Evolutionary conservation across 2,113 vertebrate species (phyloP).

Genomic region (Tauraco erythrolophus): DNA sequence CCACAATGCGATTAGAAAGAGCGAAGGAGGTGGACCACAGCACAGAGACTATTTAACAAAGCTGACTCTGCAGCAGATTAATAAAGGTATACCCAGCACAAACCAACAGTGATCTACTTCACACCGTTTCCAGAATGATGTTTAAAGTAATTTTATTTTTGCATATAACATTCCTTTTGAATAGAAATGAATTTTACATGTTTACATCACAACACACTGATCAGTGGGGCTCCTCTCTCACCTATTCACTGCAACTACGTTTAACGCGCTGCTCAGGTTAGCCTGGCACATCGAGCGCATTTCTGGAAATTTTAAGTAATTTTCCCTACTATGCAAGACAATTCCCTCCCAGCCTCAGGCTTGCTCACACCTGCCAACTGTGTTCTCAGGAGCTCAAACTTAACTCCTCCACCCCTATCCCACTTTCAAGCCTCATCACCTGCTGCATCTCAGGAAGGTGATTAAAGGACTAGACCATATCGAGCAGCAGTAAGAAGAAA

Average conservation of each 20-base stretch:
- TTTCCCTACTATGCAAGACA: neutral
- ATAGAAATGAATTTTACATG: neutral
- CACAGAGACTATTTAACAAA: neutral
- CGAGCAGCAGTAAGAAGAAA: neutral
- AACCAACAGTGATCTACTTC: neutral
- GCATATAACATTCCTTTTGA: neutral
- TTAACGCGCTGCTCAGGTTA: neutral
- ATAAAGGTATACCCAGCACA: neutral
- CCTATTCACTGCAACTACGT: fast-evolving
- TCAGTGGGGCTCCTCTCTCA: neutral
- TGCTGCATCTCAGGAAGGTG: neutral
- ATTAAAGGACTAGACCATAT: neutral
- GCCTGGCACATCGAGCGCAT: neutral
- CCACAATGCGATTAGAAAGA: neutral
- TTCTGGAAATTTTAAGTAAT: neutral
- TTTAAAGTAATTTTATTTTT: neutral
- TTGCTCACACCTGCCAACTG: neutral
- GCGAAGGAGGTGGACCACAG: neutral
- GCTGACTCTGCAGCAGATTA: neutral
- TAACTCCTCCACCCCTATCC: neutral
- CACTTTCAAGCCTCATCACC: neutral
- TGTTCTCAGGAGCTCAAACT: neutral
- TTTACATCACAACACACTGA: neutral
- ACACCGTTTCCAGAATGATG: neutral
- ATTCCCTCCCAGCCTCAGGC: neutral